These are phyloP conservation scores for Rhodinocichla rosea DNA, from an alignment of 2,113 vertebrate genomes.

Conservation along the genomic window DNA sequence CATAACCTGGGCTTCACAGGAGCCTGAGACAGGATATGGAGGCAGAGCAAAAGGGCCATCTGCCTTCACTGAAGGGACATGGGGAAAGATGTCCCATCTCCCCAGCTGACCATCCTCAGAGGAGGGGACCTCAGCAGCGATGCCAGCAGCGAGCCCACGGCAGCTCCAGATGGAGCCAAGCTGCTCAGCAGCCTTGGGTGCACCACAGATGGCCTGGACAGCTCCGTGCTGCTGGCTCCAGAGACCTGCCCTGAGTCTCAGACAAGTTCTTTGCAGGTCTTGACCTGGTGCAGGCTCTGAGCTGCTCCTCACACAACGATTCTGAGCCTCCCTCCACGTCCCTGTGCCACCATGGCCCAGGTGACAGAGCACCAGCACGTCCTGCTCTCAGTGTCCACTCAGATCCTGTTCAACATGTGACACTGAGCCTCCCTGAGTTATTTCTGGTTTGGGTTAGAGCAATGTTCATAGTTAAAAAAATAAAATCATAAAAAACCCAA, in stretches of 20 bases:
- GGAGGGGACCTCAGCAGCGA: neutral
- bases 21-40: neutral
- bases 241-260: neutral
- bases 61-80: neutral
- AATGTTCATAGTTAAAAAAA: neutral
- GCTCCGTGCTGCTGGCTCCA: neutral
- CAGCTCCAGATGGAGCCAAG: conserved; percentile 44
- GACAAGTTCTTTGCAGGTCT: neutral
- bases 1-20: neutral
- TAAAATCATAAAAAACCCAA: rapidly evolving
- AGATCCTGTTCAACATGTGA: rapidly evolving
- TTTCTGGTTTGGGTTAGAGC: neutral
- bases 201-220: conserved; percentile 14
- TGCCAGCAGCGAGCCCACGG: neutral
- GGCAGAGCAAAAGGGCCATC: neutral
- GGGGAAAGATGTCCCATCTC: neutral
- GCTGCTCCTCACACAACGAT: rapidly evolving
- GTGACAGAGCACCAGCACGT: neutral
- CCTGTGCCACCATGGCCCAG: rapidly evolving
- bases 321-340: neutral
- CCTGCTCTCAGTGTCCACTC: neutral
- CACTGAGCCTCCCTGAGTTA: neutral
- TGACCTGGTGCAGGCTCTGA: neutral
- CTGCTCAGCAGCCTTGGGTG: conserved; percentile 10
- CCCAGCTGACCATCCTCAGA: neutral